Conservation (phyloP, 2,888 invertebrate genomes). For the Coelopa pilipes region DNA sequence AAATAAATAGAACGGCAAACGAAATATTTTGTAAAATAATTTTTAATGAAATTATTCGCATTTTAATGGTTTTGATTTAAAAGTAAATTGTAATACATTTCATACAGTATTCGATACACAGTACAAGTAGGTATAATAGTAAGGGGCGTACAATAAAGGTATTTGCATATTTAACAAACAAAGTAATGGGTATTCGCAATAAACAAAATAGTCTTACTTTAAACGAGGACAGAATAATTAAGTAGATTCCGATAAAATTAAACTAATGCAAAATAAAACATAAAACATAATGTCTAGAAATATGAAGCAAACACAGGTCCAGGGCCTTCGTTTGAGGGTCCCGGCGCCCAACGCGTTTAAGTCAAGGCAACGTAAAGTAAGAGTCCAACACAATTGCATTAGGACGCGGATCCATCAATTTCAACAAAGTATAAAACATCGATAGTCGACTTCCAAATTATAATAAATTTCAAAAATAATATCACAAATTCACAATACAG, state of each 20-base stretch:
- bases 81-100: conserved; percentile 29
- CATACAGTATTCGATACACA: conserved; percentile 27
- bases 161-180: conserved; percentile 28
- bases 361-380: conserved; percentile 20
- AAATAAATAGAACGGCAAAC: conserved; percentile 12
- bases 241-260: conserved; percentile 26
- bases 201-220: conserved; percentile 7
- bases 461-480: conserved; percentile 31
- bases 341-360: conserved; percentile 1
- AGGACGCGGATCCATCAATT: neutral
- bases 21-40: conserved; percentile 29
- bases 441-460: conserved; percentile 2
- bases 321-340: neutral
- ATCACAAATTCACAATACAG: conserved; percentile 30
- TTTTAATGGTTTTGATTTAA: conserved; percentile 15
- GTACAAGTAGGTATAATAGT: conserved; percentile 25
- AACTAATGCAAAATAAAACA: conserved; percentile 14
- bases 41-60: conserved; percentile 32
- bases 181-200: neutral
- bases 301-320: conserved; percentile 1
- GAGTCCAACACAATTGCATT: conserved; percentile 2
- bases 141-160: conserved; percentile 10
- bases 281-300: conserved; percentile 6
- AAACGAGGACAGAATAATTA: conserved; percentile 36
- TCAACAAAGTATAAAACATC: conserved; percentile 7